A percentile compares a stretch with the other conserved stretches of the same genome.
Evolutionary conservation across 2,888 invertebrate species (phyloP).

Genomic region (Sinotaia quadrata): DNA sequence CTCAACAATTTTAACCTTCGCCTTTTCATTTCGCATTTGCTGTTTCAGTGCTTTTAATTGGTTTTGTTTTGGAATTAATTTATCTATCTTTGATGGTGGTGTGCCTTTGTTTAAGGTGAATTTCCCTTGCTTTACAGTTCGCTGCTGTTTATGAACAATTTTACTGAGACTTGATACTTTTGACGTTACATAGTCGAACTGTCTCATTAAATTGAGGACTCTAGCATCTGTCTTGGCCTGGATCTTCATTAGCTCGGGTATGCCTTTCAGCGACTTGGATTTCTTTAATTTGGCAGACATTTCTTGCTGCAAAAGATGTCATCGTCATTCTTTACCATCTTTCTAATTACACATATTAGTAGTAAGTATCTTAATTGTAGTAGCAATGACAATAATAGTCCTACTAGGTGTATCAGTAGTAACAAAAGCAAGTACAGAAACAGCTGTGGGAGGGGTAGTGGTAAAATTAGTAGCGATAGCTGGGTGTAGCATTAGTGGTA

Average conservation of each 20-base stretch:
- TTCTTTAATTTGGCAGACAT: neutral
- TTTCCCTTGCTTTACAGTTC: no score
- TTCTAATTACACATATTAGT: neutral
- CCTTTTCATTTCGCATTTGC: no score
- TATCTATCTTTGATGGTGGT: no score
- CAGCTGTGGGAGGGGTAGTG: neutral
- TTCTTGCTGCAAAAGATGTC: slow-evolving; percentile 11
- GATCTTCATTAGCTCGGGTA: neutral
- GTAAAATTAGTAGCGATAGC: neutral
- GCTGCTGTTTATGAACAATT: no score
- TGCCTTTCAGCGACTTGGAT: slow-evolving; percentile 2
- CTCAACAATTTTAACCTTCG: no score
- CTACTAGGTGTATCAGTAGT: no score
- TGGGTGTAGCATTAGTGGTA: no score
- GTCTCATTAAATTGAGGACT: slow-evolving; percentile 1
- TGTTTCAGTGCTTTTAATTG: no score
- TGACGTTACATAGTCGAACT: neutral
- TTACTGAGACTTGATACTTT: no score
- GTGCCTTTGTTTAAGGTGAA: no score
- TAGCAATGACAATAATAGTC: neutral
- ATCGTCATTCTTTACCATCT: no score
- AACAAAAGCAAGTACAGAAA: neutral
- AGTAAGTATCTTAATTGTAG: neutral
- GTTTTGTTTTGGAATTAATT: no score
- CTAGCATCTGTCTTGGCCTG: slow-evolving; percentile 12